Evolutionary conservation across 2,797 vertebrate species (phyloP).

Genomic region (Crenuchus spilurus): DNA sequence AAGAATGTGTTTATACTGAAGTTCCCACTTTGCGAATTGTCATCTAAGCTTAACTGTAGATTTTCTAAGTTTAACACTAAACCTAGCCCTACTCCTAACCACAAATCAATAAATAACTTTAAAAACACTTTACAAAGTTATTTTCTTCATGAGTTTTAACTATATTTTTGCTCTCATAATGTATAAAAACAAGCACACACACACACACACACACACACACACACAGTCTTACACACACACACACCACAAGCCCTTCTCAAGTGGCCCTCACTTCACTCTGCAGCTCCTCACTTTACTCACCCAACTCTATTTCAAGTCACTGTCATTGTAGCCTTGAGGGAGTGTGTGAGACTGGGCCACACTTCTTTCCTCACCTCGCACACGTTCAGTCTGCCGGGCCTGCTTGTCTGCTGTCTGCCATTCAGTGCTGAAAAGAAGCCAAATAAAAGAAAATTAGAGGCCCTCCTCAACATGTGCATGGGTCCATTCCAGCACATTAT

Average conservation of each 20-base stretch:
- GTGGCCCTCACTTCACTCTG: slow-evolving; percentile 4
- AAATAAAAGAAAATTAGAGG: slow-evolving; percentile 25
- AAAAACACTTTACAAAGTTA: no score
- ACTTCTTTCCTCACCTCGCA: slow-evolving; percentile 33
- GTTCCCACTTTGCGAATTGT: no score
- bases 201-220: slow-evolving; percentile 25
- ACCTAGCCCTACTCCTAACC: no score
- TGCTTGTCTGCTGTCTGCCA: slow-evolving; percentile 20
- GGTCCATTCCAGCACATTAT: not conserved
- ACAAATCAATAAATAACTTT: no score
- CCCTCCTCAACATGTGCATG: not conserved
- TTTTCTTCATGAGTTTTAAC: no score
- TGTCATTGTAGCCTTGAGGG: slow-evolving; percentile 4
- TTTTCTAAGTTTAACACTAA: no score
- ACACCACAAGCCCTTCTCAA: slow-evolving; percentile 47
- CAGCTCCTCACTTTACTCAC: not conserved
- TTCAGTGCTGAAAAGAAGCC: slow-evolving; percentile 32
- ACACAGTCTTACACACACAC: slow-evolving; percentile 49
- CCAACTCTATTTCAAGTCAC: not conserved
- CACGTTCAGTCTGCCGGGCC: slow-evolving; percentile 23
- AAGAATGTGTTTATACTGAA: no score
- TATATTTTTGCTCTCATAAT: no score
- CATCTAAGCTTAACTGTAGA: no score
- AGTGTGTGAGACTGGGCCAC: not conserved
- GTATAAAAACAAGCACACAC: slow-evolving; percentile 4